Evolutionary conservation across 2,113 vertebrate species (phyloP).

Genomic region (Chloebia gouldiae): DNA sequence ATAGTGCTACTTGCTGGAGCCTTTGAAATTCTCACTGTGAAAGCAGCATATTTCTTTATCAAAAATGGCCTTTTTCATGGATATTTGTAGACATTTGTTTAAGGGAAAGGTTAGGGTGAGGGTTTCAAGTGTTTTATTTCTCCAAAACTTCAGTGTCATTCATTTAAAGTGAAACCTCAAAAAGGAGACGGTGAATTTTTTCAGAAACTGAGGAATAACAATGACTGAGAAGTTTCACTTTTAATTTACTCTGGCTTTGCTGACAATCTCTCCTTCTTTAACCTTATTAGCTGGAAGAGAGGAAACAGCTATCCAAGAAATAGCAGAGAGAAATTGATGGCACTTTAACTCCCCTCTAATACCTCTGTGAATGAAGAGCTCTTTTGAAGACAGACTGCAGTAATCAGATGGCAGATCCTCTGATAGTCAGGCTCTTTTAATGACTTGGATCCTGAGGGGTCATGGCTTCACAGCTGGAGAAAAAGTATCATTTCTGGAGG

Average conservation of each 20-base stretch:
- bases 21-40: not conserved
- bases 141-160: not conserved
- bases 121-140: not conserved
- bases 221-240: not conserved
- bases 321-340: not conserved
- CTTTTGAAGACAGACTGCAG: slow-evolving; percentile 1
- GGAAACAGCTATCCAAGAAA: not conserved
- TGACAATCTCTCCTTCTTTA: slow-evolving; percentile 12
- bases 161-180: not conserved
- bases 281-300: slow-evolving; percentile 6
- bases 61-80: not conserved
- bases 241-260: not conserved
- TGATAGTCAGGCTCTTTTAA: not conserved
- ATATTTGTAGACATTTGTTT: not conserved
- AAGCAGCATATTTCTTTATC: not conserved
- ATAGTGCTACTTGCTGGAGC: not conserved
- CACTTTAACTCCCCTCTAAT: not conserved
- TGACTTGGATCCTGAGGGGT: slow-evolving; percentile 5
- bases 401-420: not conserved
- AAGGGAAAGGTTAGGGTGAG: not conserved
- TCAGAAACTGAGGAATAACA: not conserved
- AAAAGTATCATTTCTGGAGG: not conserved
- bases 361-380: slow-evolving; percentile 16
- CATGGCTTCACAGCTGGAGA: not conserved
- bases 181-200: not conserved